phyloP scores from a whole-genome alignment of 2,797 vertebrate genomes.

The Schizopygopsis malacanthus region DNA sequence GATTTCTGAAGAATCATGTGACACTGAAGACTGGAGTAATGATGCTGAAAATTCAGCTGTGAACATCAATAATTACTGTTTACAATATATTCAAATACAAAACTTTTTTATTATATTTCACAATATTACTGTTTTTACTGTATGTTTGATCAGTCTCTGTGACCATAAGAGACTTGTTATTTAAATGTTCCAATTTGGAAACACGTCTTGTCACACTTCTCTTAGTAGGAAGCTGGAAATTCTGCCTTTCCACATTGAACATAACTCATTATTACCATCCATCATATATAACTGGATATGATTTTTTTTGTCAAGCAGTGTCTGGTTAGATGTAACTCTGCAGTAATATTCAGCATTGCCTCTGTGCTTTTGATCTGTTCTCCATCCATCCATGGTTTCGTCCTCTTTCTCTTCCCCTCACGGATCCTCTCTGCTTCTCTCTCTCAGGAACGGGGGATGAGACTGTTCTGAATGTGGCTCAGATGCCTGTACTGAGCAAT shows the following conservation, averaged over 20 bases:
- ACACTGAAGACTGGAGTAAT: neutral
- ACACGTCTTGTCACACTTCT: neutral
- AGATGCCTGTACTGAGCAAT: constrained; percentile 84
- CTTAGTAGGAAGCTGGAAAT: neutral
- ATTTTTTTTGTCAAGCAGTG: neutral
- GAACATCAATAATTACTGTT: neutral
- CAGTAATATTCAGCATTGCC: neutral
- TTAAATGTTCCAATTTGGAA: neutral
- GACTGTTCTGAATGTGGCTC: constrained; percentile 85
- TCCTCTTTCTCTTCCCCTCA: constrained; percentile 15
- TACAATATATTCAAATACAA: neutral
- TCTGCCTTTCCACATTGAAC: neutral
- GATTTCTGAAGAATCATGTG: constrained; percentile 8
- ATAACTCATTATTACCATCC: neutral
- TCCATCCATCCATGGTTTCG: constrained; percentile 14
- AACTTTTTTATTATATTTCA: neutral
- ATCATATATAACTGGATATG: neutral
- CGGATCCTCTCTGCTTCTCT: constrained; percentile 33
- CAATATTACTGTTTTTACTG: neutral
- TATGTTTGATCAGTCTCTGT: neutral
- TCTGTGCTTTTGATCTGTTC: constrained; percentile 32
- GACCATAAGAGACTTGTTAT: neutral
- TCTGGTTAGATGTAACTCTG: neutral
- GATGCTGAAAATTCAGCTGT: neutral
- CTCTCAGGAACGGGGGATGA: constrained; percentile 81